Percentiles rank a stretch among this genome's conserved stretches.
phyloP scores from a whole-genome alignment of 1,140 invertebrate species.

The Panagrolaimus sp. region DNA sequence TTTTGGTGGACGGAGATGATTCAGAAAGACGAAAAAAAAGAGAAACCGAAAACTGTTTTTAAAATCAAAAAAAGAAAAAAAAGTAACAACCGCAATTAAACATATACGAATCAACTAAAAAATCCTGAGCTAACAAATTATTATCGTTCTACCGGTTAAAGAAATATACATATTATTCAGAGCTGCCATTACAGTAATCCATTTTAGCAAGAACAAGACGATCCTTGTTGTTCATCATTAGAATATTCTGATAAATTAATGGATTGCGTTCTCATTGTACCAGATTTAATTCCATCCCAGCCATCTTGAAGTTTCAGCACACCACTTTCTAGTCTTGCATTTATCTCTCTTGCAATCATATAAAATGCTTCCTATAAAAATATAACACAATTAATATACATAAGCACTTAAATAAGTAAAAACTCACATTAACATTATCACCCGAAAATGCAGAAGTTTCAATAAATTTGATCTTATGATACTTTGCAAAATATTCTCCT shows the following conservation, averaged over 20 bases:
- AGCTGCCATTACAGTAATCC: too few species aligned
- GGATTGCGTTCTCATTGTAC: conserved; percentile 61
- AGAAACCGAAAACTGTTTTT: conserved; percentile 2
- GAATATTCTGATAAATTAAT: conserved; percentile 47
- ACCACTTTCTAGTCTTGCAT: conserved; percentile 43
- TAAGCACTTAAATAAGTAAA: too few species aligned
- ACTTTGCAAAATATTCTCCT: conserved; percentile 83
- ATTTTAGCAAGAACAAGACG: conserved; percentile 4
- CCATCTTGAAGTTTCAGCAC: conserved; percentile 73
- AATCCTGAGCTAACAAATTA: not conserved
- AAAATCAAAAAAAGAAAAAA: not conserved
- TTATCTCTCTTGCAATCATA: conserved; percentile 55
- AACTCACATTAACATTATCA: conserved; percentile 87
- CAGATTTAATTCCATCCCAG: conserved; percentile 87
- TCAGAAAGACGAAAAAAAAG: not conserved
- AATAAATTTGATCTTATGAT: conserved; percentile 82
- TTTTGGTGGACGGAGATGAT: not conserved
- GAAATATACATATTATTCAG: not conserved
- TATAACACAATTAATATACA: conserved; percentile 81
- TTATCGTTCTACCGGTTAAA: not conserved
- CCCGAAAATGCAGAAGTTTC: conserved; percentile 86
- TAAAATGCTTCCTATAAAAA: conserved; percentile 49
- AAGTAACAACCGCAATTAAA: too few species aligned
- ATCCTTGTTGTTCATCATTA: conserved; percentile 19
- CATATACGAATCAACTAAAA: not conserved